Evolutionary conservation across 1,140 invertebrate genomes (phyloP).

Genomic region (Dendroctonus ponderosae): DNA sequence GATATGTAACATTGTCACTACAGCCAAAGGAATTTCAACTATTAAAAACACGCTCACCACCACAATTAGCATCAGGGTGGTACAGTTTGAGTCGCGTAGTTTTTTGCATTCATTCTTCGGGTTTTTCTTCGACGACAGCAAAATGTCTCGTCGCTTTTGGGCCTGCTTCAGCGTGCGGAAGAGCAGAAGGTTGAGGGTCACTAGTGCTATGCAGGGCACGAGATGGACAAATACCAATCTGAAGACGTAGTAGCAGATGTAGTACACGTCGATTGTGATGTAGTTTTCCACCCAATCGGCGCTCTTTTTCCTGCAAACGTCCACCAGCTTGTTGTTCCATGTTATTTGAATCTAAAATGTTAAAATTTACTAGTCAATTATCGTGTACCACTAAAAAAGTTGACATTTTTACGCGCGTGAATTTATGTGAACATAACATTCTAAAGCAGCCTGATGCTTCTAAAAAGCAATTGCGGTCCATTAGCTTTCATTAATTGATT

Average conservation of each 20-base stretch:
- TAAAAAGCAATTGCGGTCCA: too few species aligned
- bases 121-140: conserved; percentile 71
- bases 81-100: conserved; percentile 84
- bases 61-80: conserved; percentile 92
- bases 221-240: conserved; percentile 88
- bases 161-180: conserved; percentile 82
- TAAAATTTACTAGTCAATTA: conserved; percentile 20
- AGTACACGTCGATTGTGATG: conserved; percentile 71
- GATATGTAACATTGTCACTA: conserved; percentile 83
- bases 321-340: conserved; percentile 63
- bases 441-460: too few species aligned
- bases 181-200: conserved; percentile 84
- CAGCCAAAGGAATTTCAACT: conserved; percentile 87
- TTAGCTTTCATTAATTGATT: too few species aligned
- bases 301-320: conserved; percentile 59
- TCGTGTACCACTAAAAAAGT: too few species aligned
- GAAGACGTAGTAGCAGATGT: conserved; percentile 78
- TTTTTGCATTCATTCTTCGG: conserved; percentile 81
- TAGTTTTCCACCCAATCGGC: conserved; percentile 66
- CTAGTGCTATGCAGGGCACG: conserved; percentile 82
- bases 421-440: too few species aligned
- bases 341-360: conserved; percentile 44
- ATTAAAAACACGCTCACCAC: conserved; percentile 88
- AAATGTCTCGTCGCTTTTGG: conserved; percentile 72
- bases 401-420: too few species aligned